These are phyloP conservation scores for Augochlorella aurata DNA, from an alignment of 2,888 invertebrate species.

Conservation along the genomic window DNA sequence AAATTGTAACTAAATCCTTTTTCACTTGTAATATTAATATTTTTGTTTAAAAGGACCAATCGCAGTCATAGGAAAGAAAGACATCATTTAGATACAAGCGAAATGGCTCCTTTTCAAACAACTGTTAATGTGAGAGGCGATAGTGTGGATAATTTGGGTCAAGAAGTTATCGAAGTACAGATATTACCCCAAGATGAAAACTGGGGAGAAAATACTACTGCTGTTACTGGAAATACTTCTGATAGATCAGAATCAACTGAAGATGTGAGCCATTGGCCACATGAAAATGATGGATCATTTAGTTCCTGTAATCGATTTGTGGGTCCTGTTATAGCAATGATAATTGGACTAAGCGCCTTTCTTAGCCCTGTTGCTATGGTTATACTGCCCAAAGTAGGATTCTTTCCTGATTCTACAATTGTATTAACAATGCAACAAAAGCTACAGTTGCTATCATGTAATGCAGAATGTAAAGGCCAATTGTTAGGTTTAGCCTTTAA, in stretches of 20 bases:
- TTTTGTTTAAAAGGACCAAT: constrained; percentile 83
- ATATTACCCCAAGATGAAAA: constrained; percentile 98
- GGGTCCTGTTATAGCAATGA: constrained; percentile 90
- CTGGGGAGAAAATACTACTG: constrained; percentile 99
- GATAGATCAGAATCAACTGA: constrained; percentile 97
- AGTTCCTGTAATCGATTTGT: constrained; percentile 92
- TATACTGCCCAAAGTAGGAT: constrained; percentile 94
- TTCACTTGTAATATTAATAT: neutral
- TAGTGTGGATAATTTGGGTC: constrained; percentile 91
- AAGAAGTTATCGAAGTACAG: constrained; percentile 97
- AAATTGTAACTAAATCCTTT: neutral
- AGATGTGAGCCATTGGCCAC: constrained; percentile 92
- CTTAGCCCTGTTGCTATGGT: constrained; percentile 97
- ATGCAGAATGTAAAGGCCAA: constrained; percentile 96
- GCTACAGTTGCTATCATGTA: constrained; percentile 90
- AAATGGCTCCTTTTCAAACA: constrained; percentile 94
- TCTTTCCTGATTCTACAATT: constrained; percentile 88
- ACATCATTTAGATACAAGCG: constrained; percentile 83
- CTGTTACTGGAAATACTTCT: constrained; percentile 97
- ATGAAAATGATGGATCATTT: constrained; percentile 88
- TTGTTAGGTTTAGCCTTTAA: constrained; percentile 96
- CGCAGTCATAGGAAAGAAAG: constrained; percentile 86
- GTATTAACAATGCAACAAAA: constrained; percentile 88
- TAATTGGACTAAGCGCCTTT: constrained; percentile 92
- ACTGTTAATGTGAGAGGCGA: constrained; percentile 87